Conservation (phyloP, 2,113 vertebrate genomes). For the Lethenteron camtschaticum region DNA sequence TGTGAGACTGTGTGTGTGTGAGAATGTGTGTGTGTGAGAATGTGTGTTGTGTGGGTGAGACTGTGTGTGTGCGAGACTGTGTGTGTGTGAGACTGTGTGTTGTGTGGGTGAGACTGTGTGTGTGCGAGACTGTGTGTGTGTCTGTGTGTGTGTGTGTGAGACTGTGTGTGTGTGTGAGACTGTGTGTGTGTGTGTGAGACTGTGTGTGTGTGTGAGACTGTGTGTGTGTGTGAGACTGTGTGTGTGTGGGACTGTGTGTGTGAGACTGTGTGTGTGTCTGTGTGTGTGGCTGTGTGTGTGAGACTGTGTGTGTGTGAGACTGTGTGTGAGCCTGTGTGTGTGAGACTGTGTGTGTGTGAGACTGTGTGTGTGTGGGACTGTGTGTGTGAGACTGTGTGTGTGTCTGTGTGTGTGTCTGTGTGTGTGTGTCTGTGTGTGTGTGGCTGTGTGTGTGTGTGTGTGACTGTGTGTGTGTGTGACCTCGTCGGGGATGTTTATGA, state of each 20-base stretch:
- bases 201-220: background rate
- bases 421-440: background rate
- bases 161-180: too few species aligned
- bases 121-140: too few species aligned
- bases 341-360: background rate
- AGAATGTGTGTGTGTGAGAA: background rate
- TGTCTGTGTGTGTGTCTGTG: background rate
- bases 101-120: background rate
- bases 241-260: background rate
- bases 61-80: background rate
- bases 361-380: background rate
- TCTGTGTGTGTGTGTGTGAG: too few species aligned
- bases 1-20: conserved; percentile 1
- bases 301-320: background rate
- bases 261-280: background rate
- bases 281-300: background rate
- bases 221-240: too few species aligned
- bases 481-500: too few species aligned
- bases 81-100: too few species aligned
- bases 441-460: background rate
- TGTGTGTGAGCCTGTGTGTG: background rate
- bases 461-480: background rate
- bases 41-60: background rate
- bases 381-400: background rate
- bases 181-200: too few species aligned